Evolutionary conservation across 2,113 vertebrate genomes (phyloP).

Genomic region (Corythaixoides concolor): DNA sequence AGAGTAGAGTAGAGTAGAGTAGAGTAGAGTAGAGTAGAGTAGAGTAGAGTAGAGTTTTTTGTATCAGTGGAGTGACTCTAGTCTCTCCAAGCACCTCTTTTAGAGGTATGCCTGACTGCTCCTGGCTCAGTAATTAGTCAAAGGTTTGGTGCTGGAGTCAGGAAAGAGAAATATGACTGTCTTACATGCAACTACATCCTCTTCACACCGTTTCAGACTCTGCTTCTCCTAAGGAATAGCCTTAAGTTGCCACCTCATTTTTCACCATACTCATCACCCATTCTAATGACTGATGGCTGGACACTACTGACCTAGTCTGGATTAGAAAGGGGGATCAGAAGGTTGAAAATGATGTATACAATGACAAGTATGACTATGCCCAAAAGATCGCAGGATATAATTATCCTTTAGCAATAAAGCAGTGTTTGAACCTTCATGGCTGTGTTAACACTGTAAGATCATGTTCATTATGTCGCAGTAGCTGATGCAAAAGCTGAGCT

Average conservation of each 20-base stretch:
- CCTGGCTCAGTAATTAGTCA: not conserved
- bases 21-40: not conserved
- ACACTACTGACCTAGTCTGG: not conserved
- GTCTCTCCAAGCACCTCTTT: not conserved
- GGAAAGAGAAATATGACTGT: not conserved
- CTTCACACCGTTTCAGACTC: not conserved
- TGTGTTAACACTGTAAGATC: not conserved
- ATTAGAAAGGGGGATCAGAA: not conserved
- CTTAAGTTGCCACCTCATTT: not conserved
- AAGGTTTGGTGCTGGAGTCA: not conserved
- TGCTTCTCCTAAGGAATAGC: not conserved
- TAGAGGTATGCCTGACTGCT: not conserved
- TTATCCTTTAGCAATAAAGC: not conserved
- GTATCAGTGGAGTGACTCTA: not conserved
- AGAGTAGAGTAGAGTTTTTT: not conserved
- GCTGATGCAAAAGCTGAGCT: not conserved
- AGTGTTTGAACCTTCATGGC: not conserved
- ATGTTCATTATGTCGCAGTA: not conserved
- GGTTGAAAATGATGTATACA: not conserved
- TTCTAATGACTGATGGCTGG: not conserved
- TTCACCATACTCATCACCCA: not conserved
- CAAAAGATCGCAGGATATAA: rapidly evolving
- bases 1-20: not conserved
- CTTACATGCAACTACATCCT: not conserved
- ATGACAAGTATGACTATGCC: not conserved